Evolutionary conservation across 2,113 vertebrate species (phyloP).

Genomic region (Xenopus borealis): DNA sequence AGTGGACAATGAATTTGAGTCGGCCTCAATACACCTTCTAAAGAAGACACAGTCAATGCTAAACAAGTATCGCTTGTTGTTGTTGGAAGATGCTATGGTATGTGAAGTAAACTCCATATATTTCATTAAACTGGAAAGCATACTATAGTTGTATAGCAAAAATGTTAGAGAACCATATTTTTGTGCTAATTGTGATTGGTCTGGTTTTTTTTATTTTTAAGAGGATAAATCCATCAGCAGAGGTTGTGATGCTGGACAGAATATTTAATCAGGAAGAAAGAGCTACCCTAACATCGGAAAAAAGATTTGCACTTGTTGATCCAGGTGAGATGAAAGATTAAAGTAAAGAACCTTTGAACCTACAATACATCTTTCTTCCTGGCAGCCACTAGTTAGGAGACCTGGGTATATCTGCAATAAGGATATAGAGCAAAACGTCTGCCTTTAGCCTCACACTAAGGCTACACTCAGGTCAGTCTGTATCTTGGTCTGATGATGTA

Average conservation of each 20-base stretch:
- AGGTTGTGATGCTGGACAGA: constrained; percentile 97
- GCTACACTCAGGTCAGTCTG: too few species aligned
- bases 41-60: constrained; percentile 92
- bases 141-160: too few species aligned
- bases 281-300: constrained; percentile 86
- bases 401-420: too few species aligned
- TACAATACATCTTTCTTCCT: too few species aligned
- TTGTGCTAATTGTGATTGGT: constrained; percentile 12
- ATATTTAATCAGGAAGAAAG: constrained; percentile 98
- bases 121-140: background rate
- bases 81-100: constrained; percentile 95
- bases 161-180: too few species aligned
- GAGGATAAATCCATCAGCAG: constrained; percentile 90
- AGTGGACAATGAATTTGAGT: constrained; percentile 94
- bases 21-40: constrained; percentile 83
- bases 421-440: too few species aligned
- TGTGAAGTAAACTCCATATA: background rate
- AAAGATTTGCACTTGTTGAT: constrained; percentile 87
- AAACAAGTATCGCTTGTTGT: constrained; percentile 91
- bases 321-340: constrained; percentile 72
- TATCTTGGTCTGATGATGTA: too few species aligned
- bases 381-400: too few species aligned
- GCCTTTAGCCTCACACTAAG: too few species aligned
- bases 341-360: too few species aligned
- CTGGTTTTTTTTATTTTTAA: constrained; percentile 41